Conservation (phyloP, 2,113 vertebrate genomes). For the Stegostoma tigrinum region DNA sequence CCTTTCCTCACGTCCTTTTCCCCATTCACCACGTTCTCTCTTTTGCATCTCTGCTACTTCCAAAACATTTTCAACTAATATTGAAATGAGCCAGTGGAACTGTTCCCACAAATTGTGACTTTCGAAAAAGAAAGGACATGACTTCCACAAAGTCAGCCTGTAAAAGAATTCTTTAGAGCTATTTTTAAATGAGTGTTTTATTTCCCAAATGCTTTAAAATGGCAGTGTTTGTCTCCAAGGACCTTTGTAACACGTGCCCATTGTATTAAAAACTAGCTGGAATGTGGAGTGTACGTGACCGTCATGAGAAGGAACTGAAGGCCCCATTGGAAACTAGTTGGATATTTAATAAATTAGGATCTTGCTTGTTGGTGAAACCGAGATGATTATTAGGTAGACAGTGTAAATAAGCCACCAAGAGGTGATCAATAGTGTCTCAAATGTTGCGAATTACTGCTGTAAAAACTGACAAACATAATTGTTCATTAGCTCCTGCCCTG, state of each 20-base stretch:
- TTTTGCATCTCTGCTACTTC: too few species aligned
- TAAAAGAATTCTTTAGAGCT: not conserved
- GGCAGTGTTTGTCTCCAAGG: not conserved
- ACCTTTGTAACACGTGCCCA: not conserved
- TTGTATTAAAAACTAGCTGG: not conserved
- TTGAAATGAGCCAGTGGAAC: not conserved
- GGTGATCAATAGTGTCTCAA: not conserved
- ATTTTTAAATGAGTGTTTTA: not conserved
- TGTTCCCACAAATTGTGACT: not conserved
- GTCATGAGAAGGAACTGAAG: not conserved
- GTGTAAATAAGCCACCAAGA: not conserved
- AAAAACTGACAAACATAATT: not conserved
- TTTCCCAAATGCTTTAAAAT: not conserved
- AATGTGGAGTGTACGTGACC: not conserved
- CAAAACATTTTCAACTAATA: not conserved
- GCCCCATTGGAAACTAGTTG: not conserved
- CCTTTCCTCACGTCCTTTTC: too few species aligned
- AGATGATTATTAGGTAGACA: not conserved
- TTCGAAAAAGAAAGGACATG: not conserved
- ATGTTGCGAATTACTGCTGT: not conserved
- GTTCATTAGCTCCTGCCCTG: not conserved
- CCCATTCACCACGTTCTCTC: too few species aligned
- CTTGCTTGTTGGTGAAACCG: not conserved
- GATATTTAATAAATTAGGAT: not conserved
- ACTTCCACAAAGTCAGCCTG: not conserved